phyloP scores from a whole-genome alignment of 1,140 invertebrate genomes.

The Samia ricini region DNA sequence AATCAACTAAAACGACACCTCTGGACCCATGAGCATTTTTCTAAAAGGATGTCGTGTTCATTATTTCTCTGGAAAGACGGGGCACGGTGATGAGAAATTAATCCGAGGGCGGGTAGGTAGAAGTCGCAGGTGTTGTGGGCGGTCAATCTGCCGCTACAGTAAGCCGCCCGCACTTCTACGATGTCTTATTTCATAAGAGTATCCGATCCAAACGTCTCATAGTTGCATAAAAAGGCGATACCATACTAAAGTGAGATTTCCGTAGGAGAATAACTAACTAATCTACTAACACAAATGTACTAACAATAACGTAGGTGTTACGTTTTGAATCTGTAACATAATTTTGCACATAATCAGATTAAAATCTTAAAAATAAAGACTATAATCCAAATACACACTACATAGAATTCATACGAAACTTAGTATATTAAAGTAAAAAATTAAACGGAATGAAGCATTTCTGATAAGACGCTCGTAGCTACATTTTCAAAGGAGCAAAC shows the following conservation, averaged over 20 bases:
- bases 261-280: too few relatives aligned
- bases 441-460: too few relatives aligned
- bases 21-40: slow-evolving; percentile 61
- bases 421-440: too few relatives aligned
- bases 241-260: too few relatives aligned
- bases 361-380: too few relatives aligned
- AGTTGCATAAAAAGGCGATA: neutral
- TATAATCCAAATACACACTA: too few relatives aligned
- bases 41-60: slow-evolving; percentile 57
- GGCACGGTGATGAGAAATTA: slow-evolving; percentile 70
- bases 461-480: neutral
- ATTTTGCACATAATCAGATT: too few relatives aligned
- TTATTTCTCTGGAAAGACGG: slow-evolving; percentile 53
- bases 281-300: too few relatives aligned
- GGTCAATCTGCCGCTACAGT: slow-evolving; percentile 51
- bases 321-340: too few relatives aligned
- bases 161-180: slow-evolving; percentile 25
- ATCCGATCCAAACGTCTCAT: slow-evolving; percentile 37
- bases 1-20: slow-evolving; percentile 53
- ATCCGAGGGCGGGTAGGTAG: slow-evolving; percentile 58
- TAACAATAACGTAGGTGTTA: too few relatives aligned
- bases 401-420: too few relatives aligned
- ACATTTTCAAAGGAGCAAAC: neutral
- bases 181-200: slow-evolving; percentile 17
- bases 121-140: slow-evolving; percentile 51